Evolutionary conservation across 2,113 vertebrate genomes (phyloP), one percentile per base, ranked within the genome.

Genomic region (Crotalus horridus): DNA sequence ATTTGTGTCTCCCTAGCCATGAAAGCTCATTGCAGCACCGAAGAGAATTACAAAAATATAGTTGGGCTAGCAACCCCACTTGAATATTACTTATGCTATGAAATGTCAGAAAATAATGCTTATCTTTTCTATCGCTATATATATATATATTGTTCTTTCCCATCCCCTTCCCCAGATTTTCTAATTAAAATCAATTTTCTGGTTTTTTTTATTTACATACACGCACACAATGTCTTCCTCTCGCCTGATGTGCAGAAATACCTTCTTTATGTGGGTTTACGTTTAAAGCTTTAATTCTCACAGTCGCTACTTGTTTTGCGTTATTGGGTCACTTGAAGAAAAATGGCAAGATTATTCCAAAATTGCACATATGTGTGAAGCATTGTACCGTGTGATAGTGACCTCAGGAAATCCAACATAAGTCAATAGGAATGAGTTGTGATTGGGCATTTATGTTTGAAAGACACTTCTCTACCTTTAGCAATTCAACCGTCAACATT

Each of bases 21-120:
- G 96, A 97, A 97, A 97, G 96, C 95, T 96, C 96, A 97, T 97
- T 95, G 95, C 97, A 97, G 97, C 97, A 98, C 96, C 96, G 94
- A 96, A 96, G 96, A 95, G 93, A 95, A 95, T 97, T 98, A 98
- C 87, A 98, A 98, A 98, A 98, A 98, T 98, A 98, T 94, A 97
- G 89, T 93, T 96, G 95, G 95, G 74, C 93, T 58, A 7, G 39
- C 0, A 64, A 11, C 95, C 95, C 94, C 81, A 88, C 93, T 96
- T 95, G 9, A 7, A 87, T 94, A 95, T 97, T 96, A 94, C 94
- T 92, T 96, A 69, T 95, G 94, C 93, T 96, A 97, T 97, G 97
- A 97, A 97, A 97, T 97, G 97, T 96, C 95, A 95, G 96, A 97
- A 97, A 97, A 97, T 95, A 97, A 96, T 11, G 95, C 87, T 64